Evolutionary conservation across 2,113 vertebrate species (phyloP), one percentile per base, ranked within the genome.

Genomic region (Peromyscus californicus): DNA sequence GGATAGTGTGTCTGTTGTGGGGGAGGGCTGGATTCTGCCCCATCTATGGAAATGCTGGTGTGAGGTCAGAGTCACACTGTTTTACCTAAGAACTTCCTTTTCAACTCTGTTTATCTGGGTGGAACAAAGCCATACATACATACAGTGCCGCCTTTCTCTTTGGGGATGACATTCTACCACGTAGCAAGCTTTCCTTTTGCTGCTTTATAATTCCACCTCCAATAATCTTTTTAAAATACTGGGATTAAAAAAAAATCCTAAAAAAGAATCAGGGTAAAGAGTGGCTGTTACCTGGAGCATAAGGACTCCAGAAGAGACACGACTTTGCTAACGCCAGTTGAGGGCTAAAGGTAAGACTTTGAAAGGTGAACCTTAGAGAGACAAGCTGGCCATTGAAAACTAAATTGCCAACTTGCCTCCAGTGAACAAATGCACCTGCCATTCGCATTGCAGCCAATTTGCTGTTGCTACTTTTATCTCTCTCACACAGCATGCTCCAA

Each of bases 401-500:
- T 0, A 97, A 98, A 98, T 98, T 98, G 97, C 97, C 97, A 97
- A 63, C 97, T 98, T 98, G 98, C 98, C 98, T 98, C 91, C 96
- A 98, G 98, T 98, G 98, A 95, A 96, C 95, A 98, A 98, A 96
- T 97, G 97, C 93, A 98, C 97, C 98, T 98, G 98, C 98, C 95
- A 19, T 98, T 98, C 96, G 90, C 98, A 97, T 36, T 96, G 97
- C 97, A 98, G 97, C 98, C 98, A 98, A 98, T 99, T 98, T 99
- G 96, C 95, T 98, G 93, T 97, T 98, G 95, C 98, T 98, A 97
- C 98, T 98, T 98, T 98, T 98, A 98, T 99, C 98, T 98, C 90
- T 0, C 0, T 94, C 95, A 96, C 87, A 82, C 98, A 98, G 98
- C 98, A 97, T 98, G 70, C 98, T 98, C 95, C 89, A 98, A 97